phyloP scores from a whole-genome alignment of 2,113 vertebrate species.

The Gobius niger region DNA sequence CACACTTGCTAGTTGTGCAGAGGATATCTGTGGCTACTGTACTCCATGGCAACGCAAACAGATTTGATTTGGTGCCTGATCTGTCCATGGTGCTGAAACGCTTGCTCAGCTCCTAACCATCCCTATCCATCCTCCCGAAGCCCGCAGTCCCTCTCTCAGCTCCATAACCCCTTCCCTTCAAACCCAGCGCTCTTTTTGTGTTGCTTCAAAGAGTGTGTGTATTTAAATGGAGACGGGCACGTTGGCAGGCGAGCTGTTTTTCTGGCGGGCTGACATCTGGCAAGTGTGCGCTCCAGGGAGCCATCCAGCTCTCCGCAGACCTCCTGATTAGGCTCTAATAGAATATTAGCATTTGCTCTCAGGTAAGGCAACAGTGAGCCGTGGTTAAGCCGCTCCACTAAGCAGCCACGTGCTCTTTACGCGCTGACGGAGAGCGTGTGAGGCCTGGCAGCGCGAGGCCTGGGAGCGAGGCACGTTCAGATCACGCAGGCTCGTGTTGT shows the following conservation, averaged over 20 bases:
- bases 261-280: constrained; percentile 84
- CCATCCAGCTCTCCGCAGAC: constrained; percentile 80
- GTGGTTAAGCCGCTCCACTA: constrained; percentile 67
- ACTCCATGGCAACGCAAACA: not conserved
- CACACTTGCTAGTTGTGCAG: not conserved
- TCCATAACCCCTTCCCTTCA: constrained; percentile 26
- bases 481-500: not conserved
- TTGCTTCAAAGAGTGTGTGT: constrained; percentile 76
- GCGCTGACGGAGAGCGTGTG: constrained; percentile 42
- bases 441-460: constrained; percentile 49
- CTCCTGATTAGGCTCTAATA: constrained; percentile 85
- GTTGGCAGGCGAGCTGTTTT: constrained; percentile 82
- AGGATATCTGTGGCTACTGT: not conserved
- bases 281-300: constrained; percentile 81
- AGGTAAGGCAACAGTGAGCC: constrained; percentile 77
- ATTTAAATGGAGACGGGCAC: constrained; percentile 80
- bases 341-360: constrained; percentile 87
- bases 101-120: constrained; percentile 36
- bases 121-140: constrained; percentile 20
- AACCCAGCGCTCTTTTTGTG: constrained; percentile 45
- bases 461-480: constrained; percentile 19
- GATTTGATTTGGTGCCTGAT: constrained; percentile 8
- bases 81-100: constrained; percentile 80
- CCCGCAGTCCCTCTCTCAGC: constrained; percentile 23
- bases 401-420: constrained; percentile 68